Base-by-base conservation (phyloP, 2,888 invertebrate species). In the Sinohyriopsis cumingii region DNA sequence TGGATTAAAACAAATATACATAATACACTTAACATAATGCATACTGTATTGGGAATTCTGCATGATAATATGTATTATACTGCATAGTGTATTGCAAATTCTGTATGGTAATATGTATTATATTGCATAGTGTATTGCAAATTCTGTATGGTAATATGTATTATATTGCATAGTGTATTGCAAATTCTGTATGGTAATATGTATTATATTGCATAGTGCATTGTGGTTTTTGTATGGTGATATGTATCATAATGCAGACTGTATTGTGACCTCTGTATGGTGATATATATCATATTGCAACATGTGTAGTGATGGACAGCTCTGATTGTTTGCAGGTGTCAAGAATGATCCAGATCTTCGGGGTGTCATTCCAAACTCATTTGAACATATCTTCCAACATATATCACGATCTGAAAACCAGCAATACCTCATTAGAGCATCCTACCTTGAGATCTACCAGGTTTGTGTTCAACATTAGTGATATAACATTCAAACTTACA, bases 381-480 rank as follows among this genome's bases (percentile, higher is more conserved):
- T 99, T 91, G 95, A 97, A 79, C 99, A 99, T 91, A 96, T 99
- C 75, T 99, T 99, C 93, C 93, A 94, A 79, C 97, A 98, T 91
- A 99, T 99, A 82, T 93, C 94, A 78, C 93, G 96, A 73, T 95
- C 96, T 7, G 94, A 95, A 71, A 96, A 98, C 89, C 95, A 96
- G 89, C 97, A 98, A 87, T 99, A 97, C 90, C 92, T 99, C 77
- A 98, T 99, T 20, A 93, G 97, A 83, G 97, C 98, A 63, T 97
- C 98, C 68, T 99, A 99, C 90, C 92, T 99, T 73, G 99, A 99
- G 91, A 96, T 99, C 71, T 99, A 99, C 89, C 95, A 97, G 91
- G 97, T 95, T 92, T 66, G 76, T 95, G 87, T 55, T 12, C 25
- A 33, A 28, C 22, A 7, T 60, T 28, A 62, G n/a, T n/a, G 55